Base-by-base conservation (phyloP, 2,113 vertebrate genomes). In the Pholis gunnellus region DNA sequence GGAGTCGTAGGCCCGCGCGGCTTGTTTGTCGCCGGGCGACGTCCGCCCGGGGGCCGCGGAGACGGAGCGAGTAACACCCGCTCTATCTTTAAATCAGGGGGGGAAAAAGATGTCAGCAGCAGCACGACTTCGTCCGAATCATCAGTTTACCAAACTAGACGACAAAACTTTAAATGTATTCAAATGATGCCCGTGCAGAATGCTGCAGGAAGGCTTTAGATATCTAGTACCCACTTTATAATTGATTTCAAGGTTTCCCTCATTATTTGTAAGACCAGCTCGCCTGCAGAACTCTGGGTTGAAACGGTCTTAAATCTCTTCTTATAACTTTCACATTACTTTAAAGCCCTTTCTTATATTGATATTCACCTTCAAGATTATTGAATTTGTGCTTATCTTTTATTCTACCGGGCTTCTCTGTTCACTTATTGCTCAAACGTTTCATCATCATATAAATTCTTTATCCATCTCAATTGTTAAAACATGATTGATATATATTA, bases 41-140 rank as follows among this genome's bases (percentile, higher is more conserved):
- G 20, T 38, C 14, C 0, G 76, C 92, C 85, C 5, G 11, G 10
- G 10, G 82, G 89, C 70, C 56, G 44, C 2, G 2, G 79, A 84
- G 88, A 82, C 4, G 64, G 78, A 75, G 59, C 75, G 78, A 91
- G 67, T n/a, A 79, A 84, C 78, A 81, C 59, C 50, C 3, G 36
- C 64, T 31, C 60, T 81, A 81, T 85, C 88, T 79, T 82, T 70
- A 79, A 71, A 91, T 90, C 83, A 67, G 70, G 22, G 69, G 61
- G 66, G 72, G 20, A 67, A 63, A 78, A 48, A 25, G 34, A 70
- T 38, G n/a, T 17, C 22, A 31, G 22, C 27, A 36, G 27, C 10
- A 27, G 9, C 36, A 63, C 5, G 15, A 9, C 25, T 34, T 18
- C 29, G 29, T 34, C 31, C 20, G 1, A 38, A n/a, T 38, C 20